These are phyloP conservation scores for Andrena trimmerana DNA, from an alignment of 2,888 invertebrate genomes.

Conservation along the genomic window DNA sequence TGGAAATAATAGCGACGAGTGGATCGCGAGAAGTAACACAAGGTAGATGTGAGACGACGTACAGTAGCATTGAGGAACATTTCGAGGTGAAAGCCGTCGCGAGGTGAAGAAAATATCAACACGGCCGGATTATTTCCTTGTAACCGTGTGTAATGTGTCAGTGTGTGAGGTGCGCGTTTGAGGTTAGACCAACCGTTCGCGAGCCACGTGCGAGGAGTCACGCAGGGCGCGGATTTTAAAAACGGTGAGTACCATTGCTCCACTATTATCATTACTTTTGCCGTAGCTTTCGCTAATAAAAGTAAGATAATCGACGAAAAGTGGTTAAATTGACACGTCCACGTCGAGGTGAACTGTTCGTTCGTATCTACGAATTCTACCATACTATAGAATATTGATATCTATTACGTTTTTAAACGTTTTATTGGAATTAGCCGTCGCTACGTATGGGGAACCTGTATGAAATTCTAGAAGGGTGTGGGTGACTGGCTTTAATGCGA, in stretches of 20 bases:
- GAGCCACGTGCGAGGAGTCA: conserved; percentile 35
- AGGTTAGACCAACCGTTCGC: conserved; percentile 43
- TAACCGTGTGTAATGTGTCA: conserved; percentile 16
- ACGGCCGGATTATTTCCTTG: neutral
- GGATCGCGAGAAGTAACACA: neutral
- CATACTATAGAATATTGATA: neutral
- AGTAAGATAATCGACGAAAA: too few species aligned
- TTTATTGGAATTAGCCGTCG: neutral
- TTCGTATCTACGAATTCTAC: neutral
- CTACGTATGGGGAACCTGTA: neutral
- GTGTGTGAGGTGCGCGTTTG: conserved; percentile 30
- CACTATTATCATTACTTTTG: too few species aligned
- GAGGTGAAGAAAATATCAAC: neutral
- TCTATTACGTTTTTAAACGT: neutral
- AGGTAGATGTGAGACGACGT: neutral
- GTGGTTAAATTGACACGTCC: too few species aligned
- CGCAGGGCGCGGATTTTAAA: conserved; percentile 43
- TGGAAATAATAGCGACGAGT: neutral
- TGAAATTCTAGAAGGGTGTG: neutral
- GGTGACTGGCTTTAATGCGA: neutral
- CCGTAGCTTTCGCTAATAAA: too few species aligned
- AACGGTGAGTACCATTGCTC: conserved; percentile 41
- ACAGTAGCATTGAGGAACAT: conserved; percentile 20
- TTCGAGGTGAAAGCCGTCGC: conserved; percentile 14
- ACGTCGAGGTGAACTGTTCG: too few species aligned